phyloP scores from a whole-genome alignment of 2,888 invertebrate species.

The Drosophila incognita region DNA sequence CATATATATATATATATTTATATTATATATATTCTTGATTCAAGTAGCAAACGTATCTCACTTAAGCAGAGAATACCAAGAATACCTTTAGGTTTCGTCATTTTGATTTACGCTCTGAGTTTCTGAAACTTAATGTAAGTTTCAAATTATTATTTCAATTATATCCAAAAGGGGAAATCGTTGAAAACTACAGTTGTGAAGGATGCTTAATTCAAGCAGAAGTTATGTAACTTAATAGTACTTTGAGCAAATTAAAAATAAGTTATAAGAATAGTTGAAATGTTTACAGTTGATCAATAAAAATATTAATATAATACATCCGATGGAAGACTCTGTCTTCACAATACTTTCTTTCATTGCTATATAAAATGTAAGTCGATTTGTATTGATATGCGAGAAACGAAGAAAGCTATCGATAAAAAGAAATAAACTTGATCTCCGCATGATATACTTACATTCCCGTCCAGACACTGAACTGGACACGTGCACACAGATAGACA shows the following conservation, averaged over 20 bases:
- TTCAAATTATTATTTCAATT: not conserved
- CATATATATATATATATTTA: not conserved
- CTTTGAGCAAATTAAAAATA: not conserved
- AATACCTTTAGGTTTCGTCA: not conserved
- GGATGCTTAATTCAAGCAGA: not conserved
- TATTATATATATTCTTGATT: not conserved
- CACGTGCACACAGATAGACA: too few relatives aligned
- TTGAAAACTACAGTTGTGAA: not conserved
- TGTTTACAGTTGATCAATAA: not conserved
- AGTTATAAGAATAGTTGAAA: not conserved
- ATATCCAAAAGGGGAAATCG: not conserved
- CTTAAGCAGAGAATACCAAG: not conserved
- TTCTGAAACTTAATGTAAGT: not conserved
- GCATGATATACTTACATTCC: not conserved
- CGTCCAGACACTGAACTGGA: not conserved
- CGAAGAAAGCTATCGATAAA: not conserved
- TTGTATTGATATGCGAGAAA: not conserved
- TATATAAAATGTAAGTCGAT: not conserved
- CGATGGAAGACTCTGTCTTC: fast-evolving
- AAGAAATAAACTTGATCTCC: not conserved
- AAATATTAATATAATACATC: not conserved
- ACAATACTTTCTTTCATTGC: fast-evolving
- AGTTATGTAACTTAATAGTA: not conserved
- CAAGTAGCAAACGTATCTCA: not conserved
- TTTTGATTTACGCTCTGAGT: not conserved